Evolutionary conservation across 2,888 invertebrate genomes (phyloP).

Genomic region (Syritta pipiens): DNA sequence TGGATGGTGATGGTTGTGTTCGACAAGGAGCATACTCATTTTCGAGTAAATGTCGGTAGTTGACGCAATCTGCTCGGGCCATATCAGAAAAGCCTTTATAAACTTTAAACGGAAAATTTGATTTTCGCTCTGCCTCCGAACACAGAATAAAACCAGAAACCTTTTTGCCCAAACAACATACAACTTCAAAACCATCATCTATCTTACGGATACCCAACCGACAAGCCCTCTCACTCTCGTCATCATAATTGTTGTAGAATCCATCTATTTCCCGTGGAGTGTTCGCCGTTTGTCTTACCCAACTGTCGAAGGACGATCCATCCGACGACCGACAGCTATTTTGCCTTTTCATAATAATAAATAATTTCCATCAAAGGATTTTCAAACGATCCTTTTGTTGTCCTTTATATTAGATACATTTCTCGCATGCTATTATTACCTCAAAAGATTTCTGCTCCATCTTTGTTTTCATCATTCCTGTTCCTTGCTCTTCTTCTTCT

Average conservation of each 20-base stretch:
- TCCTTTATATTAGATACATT: conserved; percentile 58
- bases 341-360: conserved; percentile 52
- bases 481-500: conserved; percentile 14
- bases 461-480: background rate
- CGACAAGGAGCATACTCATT: conserved; percentile 4
- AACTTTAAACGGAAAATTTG: conserved; percentile 46
- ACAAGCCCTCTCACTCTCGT: background rate
- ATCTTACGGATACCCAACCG: background rate
- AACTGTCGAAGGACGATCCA: conserved; percentile 1
- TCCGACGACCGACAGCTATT: conserved; percentile 9
- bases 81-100: background rate
- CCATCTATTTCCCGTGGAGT: conserved; percentile 30
- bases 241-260: conserved; percentile 53
- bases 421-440: conserved; percentile 63
- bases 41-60: conserved; percentile 16
- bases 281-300: background rate
- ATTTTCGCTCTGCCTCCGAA: conserved; percentile 33
- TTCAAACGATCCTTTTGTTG: conserved; percentile 57
- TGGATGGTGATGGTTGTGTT: background rate
- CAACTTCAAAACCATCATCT: background rate
- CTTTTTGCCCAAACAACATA: conserved; percentile 19
- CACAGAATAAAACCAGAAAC: background rate
- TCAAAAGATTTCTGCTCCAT: conserved; percentile 30
- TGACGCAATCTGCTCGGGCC: conserved; percentile 43
- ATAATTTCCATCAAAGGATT: conserved; percentile 66